A percentile compares a stretch with the other conserved stretches of the same genome.
These are phyloP conservation scores for Dexiosoma caninum DNA, from an alignment of 2,888 invertebrate genomes.

Conservation along the genomic window DNA sequence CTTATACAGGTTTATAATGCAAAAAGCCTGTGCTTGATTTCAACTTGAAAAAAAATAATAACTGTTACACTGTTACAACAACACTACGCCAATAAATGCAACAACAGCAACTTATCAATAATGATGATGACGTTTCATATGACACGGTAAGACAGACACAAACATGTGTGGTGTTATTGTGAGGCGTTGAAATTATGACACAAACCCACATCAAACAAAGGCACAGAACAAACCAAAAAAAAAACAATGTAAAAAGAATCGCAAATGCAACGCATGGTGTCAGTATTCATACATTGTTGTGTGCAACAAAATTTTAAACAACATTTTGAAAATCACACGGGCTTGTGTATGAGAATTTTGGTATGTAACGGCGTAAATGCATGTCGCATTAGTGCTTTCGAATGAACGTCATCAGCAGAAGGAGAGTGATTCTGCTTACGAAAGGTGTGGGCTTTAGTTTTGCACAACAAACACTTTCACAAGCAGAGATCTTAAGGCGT, in stretches of 20 bases:
- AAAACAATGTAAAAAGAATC: background rate
- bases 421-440: slow-evolving; percentile 1
- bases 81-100: slow-evolving; percentile 17
- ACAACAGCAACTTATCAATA: slow-evolving; percentile 42
- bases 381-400: background rate
- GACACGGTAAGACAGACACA: slow-evolving; percentile 46
- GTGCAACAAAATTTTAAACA: slow-evolving; percentile 14
- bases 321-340: slow-evolving; percentile 45
- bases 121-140: slow-evolving; percentile 57
- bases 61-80: slow-evolving; percentile 24
- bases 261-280: slow-evolving; percentile 2
- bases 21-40: slow-evolving; percentile 9
- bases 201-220: slow-evolving; percentile 61
- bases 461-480: slow-evolving; percentile 44
- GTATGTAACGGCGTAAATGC: background rate
- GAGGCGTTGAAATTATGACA: slow-evolving; percentile 64
- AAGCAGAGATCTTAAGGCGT: slow-evolving; percentile 16
- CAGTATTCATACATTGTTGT: slow-evolving; percentile 8
- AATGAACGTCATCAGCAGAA: slow-evolving; percentile 9
- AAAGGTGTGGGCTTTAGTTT: slow-evolving; percentile 48
- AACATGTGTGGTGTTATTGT: slow-evolving; percentile 53
- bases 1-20: slow-evolving; percentile 5
- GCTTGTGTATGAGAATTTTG: background rate
- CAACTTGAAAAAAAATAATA: background rate
- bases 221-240: background rate